Evolutionary conservation across 1,140 invertebrate species (phyloP).

Genomic region (Potamilus streckersoni): DNA sequence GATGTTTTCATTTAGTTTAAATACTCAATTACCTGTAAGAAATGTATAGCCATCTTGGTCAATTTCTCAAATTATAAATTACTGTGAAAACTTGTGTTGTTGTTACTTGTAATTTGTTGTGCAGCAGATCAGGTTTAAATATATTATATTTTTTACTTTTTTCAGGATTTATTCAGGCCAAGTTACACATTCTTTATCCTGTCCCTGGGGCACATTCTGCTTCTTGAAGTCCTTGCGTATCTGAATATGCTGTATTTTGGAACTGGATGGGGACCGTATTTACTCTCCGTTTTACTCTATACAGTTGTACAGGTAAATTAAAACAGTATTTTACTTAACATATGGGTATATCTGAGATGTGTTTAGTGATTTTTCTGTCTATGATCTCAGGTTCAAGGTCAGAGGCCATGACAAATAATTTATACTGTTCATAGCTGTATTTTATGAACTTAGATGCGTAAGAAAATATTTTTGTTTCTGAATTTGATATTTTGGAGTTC

Average conservation of each 20-base stretch:
- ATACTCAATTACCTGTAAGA: neutral
- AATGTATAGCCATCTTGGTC: too few species aligned
- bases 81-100: neutral
- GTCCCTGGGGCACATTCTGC: conserved; percentile 59
- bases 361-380: too few species aligned
- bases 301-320: conserved; percentile 59
- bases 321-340: too few species aligned
- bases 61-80: too few species aligned
- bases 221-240: conserved; percentile 61
- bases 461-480: too few species aligned
- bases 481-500: too few species aligned
- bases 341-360: too few species aligned
- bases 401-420: too few species aligned
- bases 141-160: conserved; percentile 26
- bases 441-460: too few species aligned
- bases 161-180: conserved; percentile 64
- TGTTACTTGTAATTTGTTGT: neutral
- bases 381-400: too few species aligned
- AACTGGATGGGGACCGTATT: conserved; percentile 57
- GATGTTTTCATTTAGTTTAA: neutral
- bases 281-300: conserved; percentile 51
- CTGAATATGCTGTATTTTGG: conserved; percentile 58
- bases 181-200: conserved; percentile 60
- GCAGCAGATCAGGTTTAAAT: neutral
- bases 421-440: too few species aligned